Base-by-base conservation (phyloP, 2,113 vertebrate species). In the Scytalopus superciliaris region DNA sequence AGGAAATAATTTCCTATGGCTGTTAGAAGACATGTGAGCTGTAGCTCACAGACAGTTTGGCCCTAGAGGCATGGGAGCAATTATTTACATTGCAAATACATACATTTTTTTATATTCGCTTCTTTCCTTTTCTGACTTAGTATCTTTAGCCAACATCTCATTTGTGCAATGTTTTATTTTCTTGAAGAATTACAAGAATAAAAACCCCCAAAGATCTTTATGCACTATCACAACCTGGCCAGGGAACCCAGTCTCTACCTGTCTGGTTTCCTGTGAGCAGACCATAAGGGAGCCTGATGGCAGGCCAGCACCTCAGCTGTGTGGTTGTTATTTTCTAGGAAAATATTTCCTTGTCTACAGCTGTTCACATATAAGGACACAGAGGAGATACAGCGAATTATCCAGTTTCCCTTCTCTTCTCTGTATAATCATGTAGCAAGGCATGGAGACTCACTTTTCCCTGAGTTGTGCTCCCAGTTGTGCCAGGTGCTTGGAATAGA, bases 81-180 rank as follows among this genome's bases (percentile, higher is more conserved):
- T 90, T 73, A 53, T 67, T 92, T 95, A 50, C 17, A 2, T 16
- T 63, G 10, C 22, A 67, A 52, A 57, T 79, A 3, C 7, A 7
- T 19, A 10, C 16, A 27, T 6, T 1, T 12, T 6, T 12, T 2
- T 2, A 24, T 62, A 11, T 16, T 84, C 3, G 37, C 8, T n/a
- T 86, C 45, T 74, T 89, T 44, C 7, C 3, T 87, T 87, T 80
- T 70, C 39, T 73, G 28, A 52, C 24, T 64, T 50, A 24, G 9
- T 72, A 24, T 64, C 67, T 87, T 90, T 50, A 84, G 31, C 44
- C 55, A 87, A 30, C 45, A 69, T 89, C 27, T 84, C 10, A 37
- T 69, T 39, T 82, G 16, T 84, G 49, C 21, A 33, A 11, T 49
- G 8, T 49, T 90, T 80, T 50, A 11, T 74, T 91, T 84, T 86